phyloP scores from a whole-genome alignment of 2,113 vertebrate species.

The Ictalurus furcatus region DNA sequence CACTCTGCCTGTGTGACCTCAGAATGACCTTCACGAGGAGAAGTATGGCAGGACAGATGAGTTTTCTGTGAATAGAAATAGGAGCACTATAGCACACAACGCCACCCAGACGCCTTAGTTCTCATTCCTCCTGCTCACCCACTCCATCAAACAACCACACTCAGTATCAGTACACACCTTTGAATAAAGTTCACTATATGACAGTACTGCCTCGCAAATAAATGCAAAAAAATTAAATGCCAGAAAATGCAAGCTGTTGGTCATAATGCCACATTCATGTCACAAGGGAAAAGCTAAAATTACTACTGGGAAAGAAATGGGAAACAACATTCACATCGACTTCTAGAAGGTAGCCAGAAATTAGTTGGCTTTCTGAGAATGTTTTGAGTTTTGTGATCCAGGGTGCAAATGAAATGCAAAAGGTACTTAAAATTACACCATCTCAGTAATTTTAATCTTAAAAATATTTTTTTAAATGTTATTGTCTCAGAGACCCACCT shows the following conservation, averaged over 20 bases:
- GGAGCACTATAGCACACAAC: constrained; percentile 23
- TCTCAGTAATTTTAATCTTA: background rate
- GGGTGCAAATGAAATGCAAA: background rate
- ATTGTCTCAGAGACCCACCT: constrained; percentile 1
- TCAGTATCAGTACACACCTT: constrained; percentile 38
- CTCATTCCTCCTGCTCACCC: constrained; percentile 47
- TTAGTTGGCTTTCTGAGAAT: background rate
- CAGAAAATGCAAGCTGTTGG: background rate
- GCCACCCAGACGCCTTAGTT: constrained; percentile 46
- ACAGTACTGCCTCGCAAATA: background rate
- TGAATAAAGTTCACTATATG: background rate
- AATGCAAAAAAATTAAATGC: background rate
- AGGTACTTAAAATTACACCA: background rate
- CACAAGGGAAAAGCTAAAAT: background rate
- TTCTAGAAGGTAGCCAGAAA: background rate
- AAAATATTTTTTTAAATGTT: background rate
- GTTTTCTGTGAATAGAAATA: constrained; percentile 44
- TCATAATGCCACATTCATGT: background rate
- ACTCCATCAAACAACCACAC: constrained; percentile 50
- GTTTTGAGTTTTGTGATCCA: background rate
- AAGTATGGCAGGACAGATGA: constrained; percentile 45
- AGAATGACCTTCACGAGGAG: constrained; percentile 37
- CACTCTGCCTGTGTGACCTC: constrained; percentile 35
- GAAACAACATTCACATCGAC: background rate
- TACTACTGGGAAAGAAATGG: background rate